Evolutionary conservation across 2,888 invertebrate genomes (phyloP).

Genomic region (Lasioglossum morio): DNA sequence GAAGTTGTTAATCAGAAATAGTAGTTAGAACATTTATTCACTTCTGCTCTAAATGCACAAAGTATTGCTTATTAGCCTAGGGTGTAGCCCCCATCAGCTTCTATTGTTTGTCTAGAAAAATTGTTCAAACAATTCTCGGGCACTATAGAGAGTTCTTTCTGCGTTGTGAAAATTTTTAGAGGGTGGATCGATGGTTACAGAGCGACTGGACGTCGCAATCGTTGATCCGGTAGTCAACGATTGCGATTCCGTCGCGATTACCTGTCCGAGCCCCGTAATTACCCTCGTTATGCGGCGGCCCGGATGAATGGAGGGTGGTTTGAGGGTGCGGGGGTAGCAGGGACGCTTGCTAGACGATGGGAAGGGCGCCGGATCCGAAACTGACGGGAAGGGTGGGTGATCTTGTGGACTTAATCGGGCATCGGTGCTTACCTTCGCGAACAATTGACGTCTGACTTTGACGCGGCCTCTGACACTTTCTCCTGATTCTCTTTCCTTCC

Average conservation of each 20-base stretch:
- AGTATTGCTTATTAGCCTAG: no score
- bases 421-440: conserved; percentile 57
- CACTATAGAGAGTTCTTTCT: background rate
- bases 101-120: background rate
- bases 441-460: conserved; percentile 64
- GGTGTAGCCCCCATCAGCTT: no score
- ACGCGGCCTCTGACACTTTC: conserved; percentile 58
- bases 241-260: conserved; percentile 15
- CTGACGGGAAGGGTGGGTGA: conserved; percentile 51
- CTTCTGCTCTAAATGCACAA: no score
- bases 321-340: conserved; percentile 36
- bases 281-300: conserved; percentile 32
- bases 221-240: background rate
- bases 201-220: background rate
- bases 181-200: background rate
- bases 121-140: background rate
- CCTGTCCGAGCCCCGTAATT: conserved; percentile 40
- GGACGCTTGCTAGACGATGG: background rate
- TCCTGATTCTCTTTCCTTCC: conserved; percentile 34
- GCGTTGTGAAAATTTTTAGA: background rate
- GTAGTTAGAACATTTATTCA: no score
- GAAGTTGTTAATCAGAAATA: no score
- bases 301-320: conserved; percentile 28
- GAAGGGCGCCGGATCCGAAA: conserved; percentile 34
- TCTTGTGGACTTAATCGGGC: conserved; percentile 62